Conservation (phyloP, 1,140 invertebrate genomes). For the Tetramorium alpestre region DNA sequence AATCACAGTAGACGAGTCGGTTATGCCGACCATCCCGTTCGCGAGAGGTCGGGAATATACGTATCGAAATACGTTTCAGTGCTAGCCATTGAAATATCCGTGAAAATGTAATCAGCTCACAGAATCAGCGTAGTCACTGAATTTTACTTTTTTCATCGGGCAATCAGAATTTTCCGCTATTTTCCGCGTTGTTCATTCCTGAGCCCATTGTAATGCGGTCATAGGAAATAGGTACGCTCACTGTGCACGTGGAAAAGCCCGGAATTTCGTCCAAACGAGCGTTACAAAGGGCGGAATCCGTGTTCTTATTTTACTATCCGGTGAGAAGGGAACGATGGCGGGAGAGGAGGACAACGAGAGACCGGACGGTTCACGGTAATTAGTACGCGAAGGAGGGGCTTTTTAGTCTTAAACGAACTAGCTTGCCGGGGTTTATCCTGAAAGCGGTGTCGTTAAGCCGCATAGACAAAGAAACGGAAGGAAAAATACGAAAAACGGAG, state of each 20-base stretch:
- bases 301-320: slow-evolving; percentile 40
- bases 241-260: neutral
- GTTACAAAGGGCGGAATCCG: slow-evolving; percentile 24
- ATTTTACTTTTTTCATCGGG: slow-evolving; percentile 19
- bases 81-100: neutral
- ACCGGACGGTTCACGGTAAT: slow-evolving; percentile 72
- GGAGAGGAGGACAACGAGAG: slow-evolving; percentile 26
- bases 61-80: neutral
- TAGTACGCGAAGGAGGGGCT: slow-evolving; percentile 77
- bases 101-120: slow-evolving; percentile 36
- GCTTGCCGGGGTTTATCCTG: slow-evolving; percentile 69
- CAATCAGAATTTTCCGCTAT: slow-evolving; percentile 29
- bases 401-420: slow-evolving; percentile 69
- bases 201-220: slow-evolving; percentile 24
- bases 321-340: slow-evolving; percentile 39
- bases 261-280: slow-evolving; percentile 25
- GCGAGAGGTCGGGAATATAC: neutral
- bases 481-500: slow-evolving; percentile 47
- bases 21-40: neutral
- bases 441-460: slow-evolving; percentile 64
- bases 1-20: neutral
- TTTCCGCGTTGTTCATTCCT: slow-evolving; percentile 18
- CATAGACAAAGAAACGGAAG: slow-evolving; percentile 52
- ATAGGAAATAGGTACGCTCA: neutral
- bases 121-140: neutral